Conservation (phyloP, 2,797 vertebrate genomes). For the Pantherophis alleghaniensis region DNA sequence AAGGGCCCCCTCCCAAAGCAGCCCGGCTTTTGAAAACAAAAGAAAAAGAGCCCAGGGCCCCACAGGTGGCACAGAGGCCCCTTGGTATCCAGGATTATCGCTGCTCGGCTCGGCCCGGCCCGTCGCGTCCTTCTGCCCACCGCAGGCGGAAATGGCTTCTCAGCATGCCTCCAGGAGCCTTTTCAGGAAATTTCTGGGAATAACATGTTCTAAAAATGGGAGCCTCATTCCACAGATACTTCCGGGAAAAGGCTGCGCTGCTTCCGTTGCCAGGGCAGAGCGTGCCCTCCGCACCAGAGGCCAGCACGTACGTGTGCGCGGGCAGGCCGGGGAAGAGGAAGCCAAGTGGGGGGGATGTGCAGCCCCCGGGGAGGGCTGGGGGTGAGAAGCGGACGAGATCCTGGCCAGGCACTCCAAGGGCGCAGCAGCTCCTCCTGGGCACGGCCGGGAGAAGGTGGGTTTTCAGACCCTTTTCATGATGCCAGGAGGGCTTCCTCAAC, state of each 20-base stretch:
- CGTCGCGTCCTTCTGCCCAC: neutral
- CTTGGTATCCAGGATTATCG: too few species aligned
- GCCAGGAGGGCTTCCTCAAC: constrained; percentile 83
- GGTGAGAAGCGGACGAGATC: neutral
- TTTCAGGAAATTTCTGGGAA: constrained; percentile 71
- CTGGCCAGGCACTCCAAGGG: constrained; percentile 19
- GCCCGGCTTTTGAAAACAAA: neutral
- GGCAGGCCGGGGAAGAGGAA: neutral
- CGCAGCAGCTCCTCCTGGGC: constrained; percentile 9
- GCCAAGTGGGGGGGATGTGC: neutral
- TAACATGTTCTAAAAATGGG: constrained; percentile 68
- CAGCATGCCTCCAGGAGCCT: constrained; percentile 60
- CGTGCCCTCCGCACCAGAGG: neutral
- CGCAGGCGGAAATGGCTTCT: constrained; percentile 62
- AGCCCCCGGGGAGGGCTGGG: neutral
- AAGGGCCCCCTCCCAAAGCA: neutral
- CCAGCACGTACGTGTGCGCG: neutral
- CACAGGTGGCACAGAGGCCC: neutral
- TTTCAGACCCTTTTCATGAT: constrained; percentile 81
- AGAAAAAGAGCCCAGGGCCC: neutral
- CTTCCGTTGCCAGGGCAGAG: constrained; percentile 60
- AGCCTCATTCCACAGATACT: constrained; percentile 66
- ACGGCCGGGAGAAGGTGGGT: constrained; percentile 75
- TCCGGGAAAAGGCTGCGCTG: constrained; percentile 65
- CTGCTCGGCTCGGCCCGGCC: too few species aligned